A percentile compares a stretch with the other conserved stretches of the same genome.
These are phyloP conservation scores for Drosophila sordidula DNA, from an alignment of 2,888 invertebrate species.

Conservation along the genomic window DNA sequence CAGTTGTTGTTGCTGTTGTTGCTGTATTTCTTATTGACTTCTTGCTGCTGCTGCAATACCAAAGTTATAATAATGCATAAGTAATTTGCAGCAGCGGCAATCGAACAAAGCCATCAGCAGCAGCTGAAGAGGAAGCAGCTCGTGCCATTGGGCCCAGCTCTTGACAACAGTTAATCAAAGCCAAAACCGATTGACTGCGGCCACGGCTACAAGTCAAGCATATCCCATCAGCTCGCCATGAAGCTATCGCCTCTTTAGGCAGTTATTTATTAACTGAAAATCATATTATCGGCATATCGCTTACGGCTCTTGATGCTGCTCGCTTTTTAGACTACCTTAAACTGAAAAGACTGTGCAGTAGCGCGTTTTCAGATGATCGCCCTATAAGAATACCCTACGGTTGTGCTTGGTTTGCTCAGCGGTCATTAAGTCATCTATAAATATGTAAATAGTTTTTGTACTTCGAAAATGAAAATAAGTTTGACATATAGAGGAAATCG, in stretches of 20 bases:
- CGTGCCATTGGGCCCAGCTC: conserved; percentile 56
- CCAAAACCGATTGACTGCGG: conserved; percentile 27
- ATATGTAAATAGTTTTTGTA: too few species aligned
- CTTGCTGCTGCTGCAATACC: conserved; percentile 48
- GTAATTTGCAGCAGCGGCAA: conserved; percentile 73
- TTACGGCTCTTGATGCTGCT: conserved; percentile 42
- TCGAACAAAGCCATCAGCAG: conserved; percentile 67
- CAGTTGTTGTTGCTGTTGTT: conserved; percentile 13
- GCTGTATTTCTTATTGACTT: conserved; percentile 29
- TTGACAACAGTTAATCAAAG: conserved; percentile 77
- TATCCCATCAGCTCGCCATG: conserved; percentile 31
- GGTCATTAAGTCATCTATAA: too few species aligned
- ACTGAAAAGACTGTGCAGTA: conserved; percentile 29
- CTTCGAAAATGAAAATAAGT: too few species aligned
- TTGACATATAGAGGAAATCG: too few species aligned
- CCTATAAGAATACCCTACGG: conserved; percentile 33
- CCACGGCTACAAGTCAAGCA: conserved; percentile 19
- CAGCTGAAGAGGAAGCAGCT: conserved; percentile 45
- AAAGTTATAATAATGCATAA: conserved; percentile 78
- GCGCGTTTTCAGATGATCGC: conserved; percentile 39
- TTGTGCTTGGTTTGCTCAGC: not conserved
- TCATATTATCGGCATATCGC: conserved; percentile 72
- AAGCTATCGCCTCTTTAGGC: conserved; percentile 59
- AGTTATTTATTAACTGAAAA: conserved; percentile 80
- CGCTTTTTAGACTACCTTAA: conserved; percentile 33